Base-by-base conservation (phyloP, 1,140 invertebrate genomes). In the Drosophila watanabei region DNA sequence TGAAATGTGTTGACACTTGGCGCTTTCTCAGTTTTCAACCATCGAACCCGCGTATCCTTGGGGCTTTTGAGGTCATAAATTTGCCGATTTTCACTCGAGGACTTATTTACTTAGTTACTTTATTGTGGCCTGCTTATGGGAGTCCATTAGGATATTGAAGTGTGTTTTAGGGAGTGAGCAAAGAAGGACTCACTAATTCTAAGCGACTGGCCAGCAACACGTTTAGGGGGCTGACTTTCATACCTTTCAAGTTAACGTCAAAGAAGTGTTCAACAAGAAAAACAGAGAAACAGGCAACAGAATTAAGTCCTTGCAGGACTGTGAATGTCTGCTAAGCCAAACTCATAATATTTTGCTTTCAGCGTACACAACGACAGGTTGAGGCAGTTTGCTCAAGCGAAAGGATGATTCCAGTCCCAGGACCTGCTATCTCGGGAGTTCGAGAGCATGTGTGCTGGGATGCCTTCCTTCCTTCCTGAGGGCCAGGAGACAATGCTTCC, bases 1-100 rank as follows among this genome's bases (percentile, higher is more conserved):
- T 64, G 39, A 80, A 88, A 88, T 88, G 80, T 78, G 84, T 78
- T 70, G 77, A 87, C 64, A 70, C 20, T 60, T 75, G 60, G 37
- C 76, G 52, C 79, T 10, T 78, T 77, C 24, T 35, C 73, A 51
- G 65, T 13, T 48, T n/a, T 64, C 28, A 20, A 4, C 30, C 10
- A 39, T 24, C 24, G 16, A 39, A 49, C 46, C 30, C 35, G 35
- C 32, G 49, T 30, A 20, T 33, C 49, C 33, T n/a, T n/a, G 48
- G 48, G 30, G 18, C 51, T 58, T 51, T 54, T 75, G 16, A 57
- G 59, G 48, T 65, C 43, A 51, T 35, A 51, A 57, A 68, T 68
- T 51, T 65, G 66, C 45, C 16, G 49, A 64, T 56, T 64, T 30
- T 18, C 24, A 7, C 20, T 56, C 52, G 14, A n/a, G n/a, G 33